Base-by-base conservation (phyloP, 2,797 vertebrate genomes). In the Artibeus jamaicensis region DNA sequence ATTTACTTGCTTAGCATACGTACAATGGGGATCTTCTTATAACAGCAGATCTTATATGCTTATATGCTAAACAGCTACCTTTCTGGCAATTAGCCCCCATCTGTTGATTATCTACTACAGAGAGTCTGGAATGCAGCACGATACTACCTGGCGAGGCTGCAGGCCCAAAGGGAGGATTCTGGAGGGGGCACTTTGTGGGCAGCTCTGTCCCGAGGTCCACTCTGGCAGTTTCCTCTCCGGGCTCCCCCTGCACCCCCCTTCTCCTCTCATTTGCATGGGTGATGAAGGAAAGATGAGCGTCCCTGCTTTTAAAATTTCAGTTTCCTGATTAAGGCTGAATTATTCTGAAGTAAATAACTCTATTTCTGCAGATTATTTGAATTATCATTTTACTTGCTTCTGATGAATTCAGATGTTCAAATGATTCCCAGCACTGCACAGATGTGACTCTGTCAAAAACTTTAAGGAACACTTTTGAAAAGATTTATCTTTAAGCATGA, bases 321-420 rank as follows among this genome's bases (percentile, higher is more conserved):
- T 34, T 59, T 91, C 71, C 85, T 67, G 67, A 70, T 82, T 67
- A 85, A 88, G n/a, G 48, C 24, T 39, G 32, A 87, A 94, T 68
- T 50, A 76, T 89, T 85, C 32, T 53, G 88, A 94, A 89, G 82
- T 74, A 92, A 94, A 88, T 39, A 59, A 88, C 46, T 67, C 77
- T 94, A 42, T 86, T 79, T 26, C 46, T 81, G 73, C 18, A 77
- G 39, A 84, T 70, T 70, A 79, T 74, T 6, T 93, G 70, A 85
- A 89, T 93, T 34, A 85, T 83, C 37, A 77, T 34, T 90, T 84
- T 53, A 92, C 59, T 79, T 73, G 29, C 22, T 71, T 62, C 96
- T 87, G 77, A 78, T 44, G 50, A 87, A 70, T 71, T 92, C 71
- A 46, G 34, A 84, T 57, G 21, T 81, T 84, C 57, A 76, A 92